These are phyloP conservation scores for Sphaeridia pumilis DNA, from an alignment of 2,888 invertebrate genomes.

Conservation along the genomic window DNA sequence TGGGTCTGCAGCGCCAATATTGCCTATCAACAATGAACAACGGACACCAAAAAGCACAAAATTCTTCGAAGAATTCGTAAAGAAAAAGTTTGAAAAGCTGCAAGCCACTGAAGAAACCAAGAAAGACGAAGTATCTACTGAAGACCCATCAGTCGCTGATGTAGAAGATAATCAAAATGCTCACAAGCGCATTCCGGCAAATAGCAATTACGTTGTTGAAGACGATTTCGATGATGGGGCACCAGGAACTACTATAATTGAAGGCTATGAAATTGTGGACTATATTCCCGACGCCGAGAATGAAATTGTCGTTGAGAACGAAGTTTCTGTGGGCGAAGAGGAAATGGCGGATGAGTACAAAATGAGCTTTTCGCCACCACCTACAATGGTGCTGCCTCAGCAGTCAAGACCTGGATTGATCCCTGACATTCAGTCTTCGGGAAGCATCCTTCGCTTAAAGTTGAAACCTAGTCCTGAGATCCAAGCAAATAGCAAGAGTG, in stretches of 20 bases:
- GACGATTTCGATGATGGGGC: not conserved
- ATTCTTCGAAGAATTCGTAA: slow-evolving; percentile 12
- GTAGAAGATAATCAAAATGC: not conserved
- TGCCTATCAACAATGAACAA: not conserved
- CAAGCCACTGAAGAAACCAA: slow-evolving; percentile 6
- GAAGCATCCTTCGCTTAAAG: not conserved
- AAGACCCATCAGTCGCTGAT: not conserved
- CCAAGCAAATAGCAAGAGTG: not conserved
- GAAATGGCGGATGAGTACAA: not conserved
- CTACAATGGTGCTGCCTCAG: no score
- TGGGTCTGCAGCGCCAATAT: not conserved
- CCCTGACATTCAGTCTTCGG: not conserved
- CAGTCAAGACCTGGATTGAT: not conserved
- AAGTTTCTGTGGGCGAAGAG: not conserved
- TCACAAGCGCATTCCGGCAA: not conserved
- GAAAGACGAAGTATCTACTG: not conserved
- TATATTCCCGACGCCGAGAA: slow-evolving; percentile 11
- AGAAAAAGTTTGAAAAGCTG: not conserved
- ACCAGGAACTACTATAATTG: not conserved
- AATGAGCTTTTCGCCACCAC: no score
- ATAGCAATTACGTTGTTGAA: not conserved
- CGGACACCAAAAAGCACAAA: slow-evolving; percentile 7
- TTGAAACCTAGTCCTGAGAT: not conserved
- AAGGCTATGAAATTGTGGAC: slow-evolving; percentile 8
- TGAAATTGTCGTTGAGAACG: slow-evolving; percentile 9